Evolutionary conservation across 2,113 vertebrate genomes (phyloP).

Genomic region (Callithrix jacchus): DNA sequence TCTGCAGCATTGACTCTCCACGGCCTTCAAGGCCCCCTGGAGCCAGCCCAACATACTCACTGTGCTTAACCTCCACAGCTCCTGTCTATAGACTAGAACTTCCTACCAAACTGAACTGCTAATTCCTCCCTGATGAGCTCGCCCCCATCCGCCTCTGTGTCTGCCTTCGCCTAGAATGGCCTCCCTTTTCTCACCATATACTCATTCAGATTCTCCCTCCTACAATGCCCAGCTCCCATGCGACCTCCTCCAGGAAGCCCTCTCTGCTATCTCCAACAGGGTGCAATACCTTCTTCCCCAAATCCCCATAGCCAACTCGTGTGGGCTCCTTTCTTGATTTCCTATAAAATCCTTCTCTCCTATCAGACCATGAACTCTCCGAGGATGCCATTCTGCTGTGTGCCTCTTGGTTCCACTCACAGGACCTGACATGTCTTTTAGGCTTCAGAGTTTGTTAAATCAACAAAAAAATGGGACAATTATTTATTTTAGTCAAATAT

Average conservation of each 20-base stretch:
- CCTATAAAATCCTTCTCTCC: neutral
- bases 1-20: neutral
- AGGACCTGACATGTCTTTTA: neutral
- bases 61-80: neutral
- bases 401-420: neutral
- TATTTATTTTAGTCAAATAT: neutral
- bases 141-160: neutral
- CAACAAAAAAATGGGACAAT: neutral
- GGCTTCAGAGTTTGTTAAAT: neutral
- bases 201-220: neutral
- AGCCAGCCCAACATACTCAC: neutral
- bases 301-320: fast-evolving
- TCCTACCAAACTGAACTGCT: neutral
- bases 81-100: neutral
- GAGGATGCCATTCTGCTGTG: no score
- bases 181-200: neutral
- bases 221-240: neutral
- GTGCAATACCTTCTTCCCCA: no score
- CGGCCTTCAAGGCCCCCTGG: neutral
- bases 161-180: neutral
- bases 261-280: neutral
- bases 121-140: fast-evolving
- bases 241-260: neutral
- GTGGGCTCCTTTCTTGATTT: neutral
- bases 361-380: neutral